Evolutionary conservation across 2,113 vertebrate genomes (phyloP), one percentile per base, ranked within the genome.

Genomic region (Theristicus caerulescens): DNA sequence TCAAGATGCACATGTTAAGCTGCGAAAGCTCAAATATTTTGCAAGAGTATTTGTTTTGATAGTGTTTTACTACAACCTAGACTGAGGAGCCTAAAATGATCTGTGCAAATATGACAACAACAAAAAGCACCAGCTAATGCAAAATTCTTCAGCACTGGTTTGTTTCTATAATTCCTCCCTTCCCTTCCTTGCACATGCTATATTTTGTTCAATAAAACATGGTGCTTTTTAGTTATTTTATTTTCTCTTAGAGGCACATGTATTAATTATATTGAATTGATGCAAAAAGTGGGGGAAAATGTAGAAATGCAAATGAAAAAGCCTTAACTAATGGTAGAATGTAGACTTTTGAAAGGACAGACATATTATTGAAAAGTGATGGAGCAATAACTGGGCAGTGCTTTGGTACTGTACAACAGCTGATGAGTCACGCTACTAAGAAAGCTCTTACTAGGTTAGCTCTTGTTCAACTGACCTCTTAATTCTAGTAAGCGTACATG

Each of bases 1-100:
- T 98, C 94, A 96, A 97, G 97, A 97, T 98, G 97, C 97, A 98
- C 97, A 96, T 96, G 96, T 98, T 97, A 97, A 98, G 83, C 97
- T 98, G 97, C 86, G 40, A 97, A 97, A 98, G 92, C 96, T 97
- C 95, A 98, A 97, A 96, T 98, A 97, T 98, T 98, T 98, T 98
- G 94, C 97, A 97, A 98, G 94, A 98, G 61, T 97, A 94, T 97
- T 98, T 98, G 94, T 98, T 98, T 98, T 97, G 93, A 96, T 96
- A 98, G 97, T 94, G 93, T 98, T 98, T 98, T 98, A 90, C 93
- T 96, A 90, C 81, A 94, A 88, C 81, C 92, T 9, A 92, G 95
- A 98, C 96, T 97, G 96, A 97, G 95, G 97, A 98, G 86, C 87
- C 91, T 98, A 97, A 98, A 98, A 96, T 20, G 67, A 96, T 96